Evolutionary conservation across 2,113 vertebrate genomes (phyloP).

Genomic region (Macaca mulatta): DNA sequence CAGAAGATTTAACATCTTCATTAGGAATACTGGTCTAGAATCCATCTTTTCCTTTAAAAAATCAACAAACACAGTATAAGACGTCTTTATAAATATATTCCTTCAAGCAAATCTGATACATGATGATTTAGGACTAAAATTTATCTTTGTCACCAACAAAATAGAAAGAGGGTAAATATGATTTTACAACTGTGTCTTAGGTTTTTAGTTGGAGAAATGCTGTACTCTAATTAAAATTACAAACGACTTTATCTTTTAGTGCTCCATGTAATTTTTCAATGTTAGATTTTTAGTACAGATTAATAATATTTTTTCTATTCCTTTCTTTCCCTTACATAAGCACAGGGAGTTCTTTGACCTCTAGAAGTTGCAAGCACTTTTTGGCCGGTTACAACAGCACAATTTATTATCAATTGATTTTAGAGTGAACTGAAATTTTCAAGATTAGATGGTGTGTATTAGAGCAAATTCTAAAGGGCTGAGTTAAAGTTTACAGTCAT

Average conservation of each 20-base stretch:
- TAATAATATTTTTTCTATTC: background rate
- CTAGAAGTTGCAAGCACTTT: background rate
- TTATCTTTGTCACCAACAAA: background rate
- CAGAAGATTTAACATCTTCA: background rate
- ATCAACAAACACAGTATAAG: background rate
- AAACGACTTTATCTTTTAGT: background rate
- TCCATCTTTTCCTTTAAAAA: background rate
- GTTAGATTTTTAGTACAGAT: background rate
- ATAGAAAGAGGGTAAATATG: background rate
- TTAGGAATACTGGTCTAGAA: background rate
- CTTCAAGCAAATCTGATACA: background rate
- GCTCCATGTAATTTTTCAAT: background rate
- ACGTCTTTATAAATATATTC: background rate
- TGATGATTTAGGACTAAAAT: background rate
- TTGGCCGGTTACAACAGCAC: background rate
- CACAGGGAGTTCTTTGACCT: background rate
- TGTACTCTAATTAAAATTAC: background rate
- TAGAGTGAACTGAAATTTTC: background rate
- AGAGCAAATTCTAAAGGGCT: background rate
- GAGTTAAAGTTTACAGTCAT: background rate
- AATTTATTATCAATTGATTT: background rate
- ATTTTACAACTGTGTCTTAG: background rate
- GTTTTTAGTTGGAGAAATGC: background rate
- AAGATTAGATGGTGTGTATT: conserved; percentile 28
- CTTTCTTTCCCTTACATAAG: background rate